Percentiles rank a stretch among this genome's conserved stretches.
Conservation (phyloP, 2,797 vertebrate species). For the Nasua narica region DNA sequence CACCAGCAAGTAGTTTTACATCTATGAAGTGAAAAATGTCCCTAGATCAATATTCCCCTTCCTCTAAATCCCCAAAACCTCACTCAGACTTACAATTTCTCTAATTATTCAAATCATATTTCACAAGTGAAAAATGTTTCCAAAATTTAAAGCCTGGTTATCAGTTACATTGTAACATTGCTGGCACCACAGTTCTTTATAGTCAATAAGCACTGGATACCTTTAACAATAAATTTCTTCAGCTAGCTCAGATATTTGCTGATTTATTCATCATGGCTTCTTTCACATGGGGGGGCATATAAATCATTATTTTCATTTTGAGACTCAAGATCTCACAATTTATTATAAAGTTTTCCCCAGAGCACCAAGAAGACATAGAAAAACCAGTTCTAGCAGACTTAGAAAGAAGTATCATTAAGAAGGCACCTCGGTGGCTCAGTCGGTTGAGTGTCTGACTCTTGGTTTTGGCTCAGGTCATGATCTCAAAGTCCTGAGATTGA, state of each 20-base stretch:
- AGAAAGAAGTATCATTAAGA: background rate
- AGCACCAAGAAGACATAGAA: slow-evolving; percentile 45
- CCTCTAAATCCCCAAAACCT: background rate
- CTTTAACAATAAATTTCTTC: background rate
- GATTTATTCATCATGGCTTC: background rate
- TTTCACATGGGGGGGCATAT: background rate
- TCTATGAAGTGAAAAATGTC: background rate
- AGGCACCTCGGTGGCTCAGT: background rate
- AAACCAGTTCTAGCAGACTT: slow-evolving; percentile 46
- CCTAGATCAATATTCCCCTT: background rate
- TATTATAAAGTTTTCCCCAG: slow-evolving; percentile 8
- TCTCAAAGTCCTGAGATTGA: background rate
- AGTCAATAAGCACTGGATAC: background rate
- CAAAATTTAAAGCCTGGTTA: background rate
- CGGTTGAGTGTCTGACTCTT: background rate
- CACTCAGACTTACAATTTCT: background rate
- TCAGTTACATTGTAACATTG: background rate
- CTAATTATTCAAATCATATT: background rate
- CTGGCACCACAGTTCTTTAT: background rate
- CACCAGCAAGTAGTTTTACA: background rate
- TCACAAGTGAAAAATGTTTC: slow-evolving; percentile 6
- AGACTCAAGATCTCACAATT: slow-evolving; percentile 1
- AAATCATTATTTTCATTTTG: background rate
- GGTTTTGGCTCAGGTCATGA: background rate
- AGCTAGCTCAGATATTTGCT: background rate